Base-by-base conservation (phyloP, 2,888 invertebrate species). In the Epinotia ramella region DNA sequence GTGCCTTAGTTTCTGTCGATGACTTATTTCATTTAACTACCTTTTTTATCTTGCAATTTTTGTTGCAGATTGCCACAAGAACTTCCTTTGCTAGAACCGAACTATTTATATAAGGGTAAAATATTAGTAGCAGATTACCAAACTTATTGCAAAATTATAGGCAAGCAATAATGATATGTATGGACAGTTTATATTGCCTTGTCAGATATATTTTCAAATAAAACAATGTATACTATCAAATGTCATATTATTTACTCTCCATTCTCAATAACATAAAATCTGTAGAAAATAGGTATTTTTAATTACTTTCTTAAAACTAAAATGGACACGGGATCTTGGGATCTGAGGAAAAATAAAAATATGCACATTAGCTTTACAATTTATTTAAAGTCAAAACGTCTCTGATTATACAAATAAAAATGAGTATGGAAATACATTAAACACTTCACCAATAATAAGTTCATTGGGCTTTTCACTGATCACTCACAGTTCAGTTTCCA, bases 91-190 rank as follows among this genome's bases (percentile, higher is more conserved):
- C 82, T 94, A 77, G 92, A 94, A 73, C 86, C 87, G 76, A 87
- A 90, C 77, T 86, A 87, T 77, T 85, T 94, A 72, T 92, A 94
- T 69, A 94, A 92, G 83, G 92, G 93, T 64, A 94, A 94, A 86
- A 85, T 88, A 49, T 81, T 95, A 80, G 93, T 91, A 6, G 81
- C 91, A n/a, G 94, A 94, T 88, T 95, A 91, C 79, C 85, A 91
- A 84, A 91, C 92, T 63, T 95, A 90, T 79, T 93, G 91, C 81
- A 90, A 91, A 82, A 93, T 94, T 77, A 94, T 94, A 80, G 85
- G 81, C 49, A 85, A 69, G 11, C 44, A 60, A 44, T 59, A 69
- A 69, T 60, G 28, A 69, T 33, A 56, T 28, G 13, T 33, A 33
- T 28, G 57, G 5, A 57, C 73, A 79, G 80, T 69, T 69, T 73